These are phyloP conservation scores for Whitmania pigra DNA, from an alignment of 1,140 invertebrate genomes.

Conservation along the genomic window DNA sequence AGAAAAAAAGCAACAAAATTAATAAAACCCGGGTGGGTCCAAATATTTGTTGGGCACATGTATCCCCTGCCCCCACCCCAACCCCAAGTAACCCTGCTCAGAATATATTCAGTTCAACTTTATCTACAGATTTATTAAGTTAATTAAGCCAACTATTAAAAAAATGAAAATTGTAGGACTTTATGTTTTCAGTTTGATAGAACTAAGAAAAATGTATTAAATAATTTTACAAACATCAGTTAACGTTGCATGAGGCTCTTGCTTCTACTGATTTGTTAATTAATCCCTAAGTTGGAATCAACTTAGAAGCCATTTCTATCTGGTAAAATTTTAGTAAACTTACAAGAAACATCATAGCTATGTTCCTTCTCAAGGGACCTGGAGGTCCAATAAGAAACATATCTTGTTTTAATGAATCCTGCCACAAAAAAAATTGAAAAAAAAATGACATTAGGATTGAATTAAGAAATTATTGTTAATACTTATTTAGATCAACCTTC, in stretches of 20 bases:
- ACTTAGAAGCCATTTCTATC: background rate
- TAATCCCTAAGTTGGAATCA: background rate
- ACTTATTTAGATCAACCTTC: conserved; percentile 50
- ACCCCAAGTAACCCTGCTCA: too few species aligned
- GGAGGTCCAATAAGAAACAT: conserved; percentile 86
- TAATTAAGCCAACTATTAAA: too few species aligned
- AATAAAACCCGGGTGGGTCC: too few species aligned
- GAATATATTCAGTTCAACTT: too few species aligned
- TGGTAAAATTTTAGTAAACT: conserved; percentile 18
- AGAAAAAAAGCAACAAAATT: too few species aligned
- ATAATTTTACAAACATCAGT: background rate
- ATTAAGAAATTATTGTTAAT: background rate
- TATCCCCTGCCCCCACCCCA: too few species aligned
- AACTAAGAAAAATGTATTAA: background rate
- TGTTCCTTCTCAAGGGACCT: conserved; percentile 59
- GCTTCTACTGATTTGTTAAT: background rate
- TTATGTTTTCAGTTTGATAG: background rate
- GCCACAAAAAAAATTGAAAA: background rate
- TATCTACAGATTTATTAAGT: too few species aligned
- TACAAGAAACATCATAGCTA: conserved; percentile 66
- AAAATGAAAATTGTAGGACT: too few species aligned
- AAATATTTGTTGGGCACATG: too few species aligned
- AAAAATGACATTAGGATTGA: background rate
- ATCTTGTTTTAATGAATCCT: conserved; percentile 73
- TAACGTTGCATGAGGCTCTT: background rate